These are phyloP conservation scores for Drosophila paracracens DNA, from an alignment of 2,888 invertebrate species.

Conservation along the genomic window DNA sequence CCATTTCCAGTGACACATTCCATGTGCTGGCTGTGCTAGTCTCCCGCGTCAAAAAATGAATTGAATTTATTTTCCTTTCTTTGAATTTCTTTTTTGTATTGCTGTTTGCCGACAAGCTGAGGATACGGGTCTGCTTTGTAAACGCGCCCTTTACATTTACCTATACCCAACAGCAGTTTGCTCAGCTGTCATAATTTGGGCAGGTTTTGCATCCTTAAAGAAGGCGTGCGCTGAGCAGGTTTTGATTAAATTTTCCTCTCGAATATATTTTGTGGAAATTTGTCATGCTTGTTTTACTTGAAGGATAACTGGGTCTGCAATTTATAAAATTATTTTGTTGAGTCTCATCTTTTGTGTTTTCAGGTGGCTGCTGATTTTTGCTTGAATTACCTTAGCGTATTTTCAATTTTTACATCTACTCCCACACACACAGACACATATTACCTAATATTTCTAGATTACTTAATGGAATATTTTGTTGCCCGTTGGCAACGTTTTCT, in stretches of 20 bases:
- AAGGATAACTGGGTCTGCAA: slow-evolving; percentile 29
- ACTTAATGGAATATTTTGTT: slow-evolving; percentile 33
- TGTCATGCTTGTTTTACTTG: slow-evolving; percentile 44
- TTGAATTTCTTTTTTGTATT: background rate
- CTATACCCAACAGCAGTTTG: slow-evolving; percentile 2
- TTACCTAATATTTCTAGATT: slow-evolving; percentile 1
- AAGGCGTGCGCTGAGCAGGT: slow-evolving; percentile 28
- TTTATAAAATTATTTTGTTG: slow-evolving; percentile 11
- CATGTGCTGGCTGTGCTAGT: slow-evolving; percentile 33
- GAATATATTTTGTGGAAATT: slow-evolving; percentile 46
- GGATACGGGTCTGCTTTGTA: slow-evolving; percentile 37
- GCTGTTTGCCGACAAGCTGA: slow-evolving; percentile 43
- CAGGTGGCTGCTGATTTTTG: slow-evolving; percentile 28
- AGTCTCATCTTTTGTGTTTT: slow-evolving; percentile 18
- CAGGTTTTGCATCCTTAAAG: slow-evolving; percentile 20
- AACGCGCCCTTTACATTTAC: slow-evolving; percentile 22
- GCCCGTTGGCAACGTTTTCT: background rate
- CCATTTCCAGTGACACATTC: slow-evolving; percentile 43
- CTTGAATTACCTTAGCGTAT: slow-evolving; percentile 53
- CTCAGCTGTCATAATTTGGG: slow-evolving; percentile 50
- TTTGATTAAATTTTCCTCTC: slow-evolving; percentile 73
- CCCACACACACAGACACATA: slow-evolving; percentile 7
- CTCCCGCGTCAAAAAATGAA: slow-evolving; percentile 55
- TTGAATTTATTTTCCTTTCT: slow-evolving; percentile 44
- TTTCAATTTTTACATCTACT: slow-evolving; percentile 28